Conservation (phyloP, 2,797 vertebrate species). For the Ispidina picta region DNA sequence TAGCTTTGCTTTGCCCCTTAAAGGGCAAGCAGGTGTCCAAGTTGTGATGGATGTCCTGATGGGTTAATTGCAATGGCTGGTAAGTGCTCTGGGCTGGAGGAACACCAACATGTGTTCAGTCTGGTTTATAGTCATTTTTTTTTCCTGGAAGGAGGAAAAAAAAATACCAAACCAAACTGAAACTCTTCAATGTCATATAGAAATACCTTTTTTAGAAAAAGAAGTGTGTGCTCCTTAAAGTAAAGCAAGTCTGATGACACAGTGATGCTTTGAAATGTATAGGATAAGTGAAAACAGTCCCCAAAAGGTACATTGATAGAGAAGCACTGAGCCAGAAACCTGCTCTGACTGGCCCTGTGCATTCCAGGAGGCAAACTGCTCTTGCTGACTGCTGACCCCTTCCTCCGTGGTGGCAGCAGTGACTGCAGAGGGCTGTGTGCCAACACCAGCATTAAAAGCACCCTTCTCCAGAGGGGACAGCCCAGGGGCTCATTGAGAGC, state of each 20-base stretch:
- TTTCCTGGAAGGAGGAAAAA: background rate
- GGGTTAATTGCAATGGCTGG: conserved; percentile 21
- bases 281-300: background rate
- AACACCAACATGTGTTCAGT: conserved; percentile 32
- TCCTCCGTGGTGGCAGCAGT: background rate
- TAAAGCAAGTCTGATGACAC: conserved; percentile 23
- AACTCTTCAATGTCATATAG: conserved; percentile 31
- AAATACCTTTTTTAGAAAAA: conserved; percentile 16
- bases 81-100: conserved; percentile 50
- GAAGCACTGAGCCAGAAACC: background rate
- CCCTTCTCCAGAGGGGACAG: background rate
- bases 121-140: conserved; percentile 41
- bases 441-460: background rate
- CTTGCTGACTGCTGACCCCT: background rate
- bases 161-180: background rate
- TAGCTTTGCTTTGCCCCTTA: conserved; percentile 50
- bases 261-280: background rate
- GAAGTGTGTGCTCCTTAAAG: conserved; percentile 14
- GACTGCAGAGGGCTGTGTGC: background rate
- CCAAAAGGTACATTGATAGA: background rate
- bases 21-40: conserved; percentile 41
- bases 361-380: background rate
- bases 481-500: background rate
- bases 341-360: background rate
- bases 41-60: conserved; percentile 1